A percentile compares a stretch with the other conserved stretches of the same genome.
These are phyloP conservation scores for Porites cylindrica DNA, from an alignment of 92 coral and sea anemone genomes.

Conservation along the genomic window DNA sequence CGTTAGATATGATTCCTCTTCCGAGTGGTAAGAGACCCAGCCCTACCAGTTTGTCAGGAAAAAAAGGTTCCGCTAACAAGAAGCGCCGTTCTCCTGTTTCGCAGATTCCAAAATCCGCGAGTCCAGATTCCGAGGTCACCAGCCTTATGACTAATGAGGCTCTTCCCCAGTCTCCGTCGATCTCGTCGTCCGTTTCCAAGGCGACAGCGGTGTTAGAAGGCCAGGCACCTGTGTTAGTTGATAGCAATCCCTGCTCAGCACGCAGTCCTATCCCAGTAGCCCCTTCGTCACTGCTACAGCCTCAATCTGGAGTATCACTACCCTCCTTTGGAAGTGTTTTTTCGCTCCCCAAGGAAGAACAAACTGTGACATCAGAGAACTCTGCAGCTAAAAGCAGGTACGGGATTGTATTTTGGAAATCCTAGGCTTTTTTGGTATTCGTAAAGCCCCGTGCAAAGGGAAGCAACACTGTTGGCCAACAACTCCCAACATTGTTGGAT, in stretches of 20 bases:
- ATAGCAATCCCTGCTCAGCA: conserved; percentile 90
- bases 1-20: conserved; percentile 53
- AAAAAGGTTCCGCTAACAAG: background rate
- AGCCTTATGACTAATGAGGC: conserved; percentile 76
- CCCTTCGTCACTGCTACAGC: conserved; percentile 52
- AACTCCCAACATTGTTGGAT: too few species aligned
- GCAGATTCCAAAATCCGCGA: conserved; percentile 43
- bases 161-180: conserved; percentile 87
- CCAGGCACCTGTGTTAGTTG: conserved; percentile 80
- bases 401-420: background rate
- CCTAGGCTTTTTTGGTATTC: background rate
- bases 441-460: too few species aligned
- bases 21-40: conserved; percentile 52
- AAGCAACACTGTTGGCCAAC: too few species aligned
- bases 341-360: conserved; percentile 60
- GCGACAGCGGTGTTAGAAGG: conserved; percentile 48
- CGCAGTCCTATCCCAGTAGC: conserved; percentile 87
- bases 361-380: background rate
- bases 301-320: conserved; percentile 58
- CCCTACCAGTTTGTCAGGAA: background rate
- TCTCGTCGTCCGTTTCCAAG: conserved; percentile 73
- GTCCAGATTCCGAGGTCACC: conserved; percentile 86
- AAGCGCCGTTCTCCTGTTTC: conserved; percentile 24
- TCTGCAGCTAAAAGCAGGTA: conserved; percentile 21
- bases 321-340: conserved; percentile 88